Conservation (phyloP, 2,888 invertebrate genomes). For the Ypsolopha scabrella region DNA sequence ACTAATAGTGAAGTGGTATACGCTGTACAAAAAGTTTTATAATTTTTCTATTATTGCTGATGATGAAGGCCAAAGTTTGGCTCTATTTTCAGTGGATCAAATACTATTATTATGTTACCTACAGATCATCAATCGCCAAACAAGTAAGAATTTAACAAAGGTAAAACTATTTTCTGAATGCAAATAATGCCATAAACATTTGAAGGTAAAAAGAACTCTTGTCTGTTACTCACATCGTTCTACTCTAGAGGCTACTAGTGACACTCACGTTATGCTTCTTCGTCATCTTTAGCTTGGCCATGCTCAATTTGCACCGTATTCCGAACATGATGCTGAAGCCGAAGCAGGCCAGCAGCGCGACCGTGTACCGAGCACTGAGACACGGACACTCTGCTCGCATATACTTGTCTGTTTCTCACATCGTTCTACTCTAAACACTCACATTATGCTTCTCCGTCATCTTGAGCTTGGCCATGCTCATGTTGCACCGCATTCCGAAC, state of each 20-base stretch:
- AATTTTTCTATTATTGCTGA: neutral
- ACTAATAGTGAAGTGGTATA: neutral
- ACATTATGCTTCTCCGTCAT: slow-evolving; percentile 72
- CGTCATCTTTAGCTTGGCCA: slow-evolving; percentile 90
- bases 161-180: too few species aligned
- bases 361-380: slow-evolving; percentile 87
- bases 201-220: too few species aligned
- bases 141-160: too few species aligned
- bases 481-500: slow-evolving; percentile 98
- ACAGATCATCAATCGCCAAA: too few species aligned
- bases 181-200: too few species aligned
- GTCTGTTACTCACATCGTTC: too few species aligned
- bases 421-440: slow-evolving; percentile 16
- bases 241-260: neutral
- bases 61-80: too few species aligned
- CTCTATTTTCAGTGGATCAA: too few species aligned
- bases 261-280: slow-evolving; percentile 61
- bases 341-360: slow-evolving; percentile 86
- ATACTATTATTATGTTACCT: too few species aligned
- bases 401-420: slow-evolving; percentile 75
- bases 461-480: slow-evolving; percentile 96
- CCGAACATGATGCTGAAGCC: slow-evolving; percentile 97
- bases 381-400: slow-evolving; percentile 89
- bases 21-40: too few species aligned
- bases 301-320: slow-evolving; percentile 99